phyloP scores from a whole-genome alignment of 2,797 vertebrate species.

The Acanthurus leucopareius region DNA sequence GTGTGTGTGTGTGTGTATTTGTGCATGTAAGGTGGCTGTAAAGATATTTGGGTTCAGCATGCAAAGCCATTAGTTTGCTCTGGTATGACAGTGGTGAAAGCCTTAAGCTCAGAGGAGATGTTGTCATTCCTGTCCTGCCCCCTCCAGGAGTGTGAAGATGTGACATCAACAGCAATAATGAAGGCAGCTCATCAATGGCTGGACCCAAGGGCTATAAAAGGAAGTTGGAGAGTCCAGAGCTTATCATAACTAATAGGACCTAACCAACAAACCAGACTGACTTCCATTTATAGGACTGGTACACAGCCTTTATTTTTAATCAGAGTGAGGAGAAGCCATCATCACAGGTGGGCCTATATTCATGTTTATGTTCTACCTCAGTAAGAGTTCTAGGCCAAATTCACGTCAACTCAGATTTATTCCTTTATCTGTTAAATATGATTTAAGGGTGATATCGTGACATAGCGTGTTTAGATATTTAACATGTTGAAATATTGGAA shows the following conservation, averaged over 20 bases:
- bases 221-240: constrained; percentile 57
- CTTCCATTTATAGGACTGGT: constrained; percentile 12
- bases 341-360: constrained; percentile 50
- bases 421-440: neutral
- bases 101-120: constrained; percentile 63
- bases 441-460: neutral
- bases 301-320: neutral
- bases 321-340: constrained; percentile 5
- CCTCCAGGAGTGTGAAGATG: constrained; percentile 64
- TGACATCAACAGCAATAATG: constrained; percentile 86
- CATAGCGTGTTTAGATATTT: neutral
- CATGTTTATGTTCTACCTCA: neutral
- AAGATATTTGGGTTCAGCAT: constrained; percentile 58
- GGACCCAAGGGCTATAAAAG: constrained; percentile 80
- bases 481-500: neutral
- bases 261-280: constrained; percentile 46
- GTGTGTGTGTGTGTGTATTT: neutral
- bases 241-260: constrained; percentile 72
- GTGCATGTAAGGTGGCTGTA: neutral
- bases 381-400: neutral
- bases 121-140: constrained; percentile 72
- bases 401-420: neutral
- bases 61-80: constrained; percentile 55
- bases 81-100: constrained; percentile 65
- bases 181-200: constrained; percentile 83